These are phyloP conservation scores for Tympanuchus pallidicinctus DNA, from an alignment of 2,113 vertebrate species.

Conservation along the genomic window DNA sequence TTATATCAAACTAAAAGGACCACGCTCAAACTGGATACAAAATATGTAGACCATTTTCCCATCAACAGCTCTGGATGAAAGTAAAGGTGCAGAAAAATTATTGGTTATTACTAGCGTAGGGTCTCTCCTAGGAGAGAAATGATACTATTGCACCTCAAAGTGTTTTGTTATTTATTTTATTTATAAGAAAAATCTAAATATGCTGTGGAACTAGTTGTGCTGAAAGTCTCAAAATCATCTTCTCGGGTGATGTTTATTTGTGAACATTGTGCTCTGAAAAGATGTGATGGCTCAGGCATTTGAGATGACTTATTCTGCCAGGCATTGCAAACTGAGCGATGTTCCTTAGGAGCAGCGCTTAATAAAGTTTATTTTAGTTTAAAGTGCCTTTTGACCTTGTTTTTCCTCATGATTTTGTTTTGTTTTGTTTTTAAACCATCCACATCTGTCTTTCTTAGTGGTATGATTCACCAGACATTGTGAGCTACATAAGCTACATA, in stretches of 20 bases:
- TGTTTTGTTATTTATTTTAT: not conserved
- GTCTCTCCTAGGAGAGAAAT: not conserved
- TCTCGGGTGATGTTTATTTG: not conserved
- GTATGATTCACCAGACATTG: not conserved
- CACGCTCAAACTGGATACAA: not conserved
- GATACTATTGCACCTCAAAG: not conserved
- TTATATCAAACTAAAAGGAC: not conserved
- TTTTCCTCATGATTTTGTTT: not conserved
- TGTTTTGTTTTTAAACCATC: not conserved
- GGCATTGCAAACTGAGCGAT: not conserved
- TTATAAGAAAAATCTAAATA: not conserved
- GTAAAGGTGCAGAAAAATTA: not conserved
- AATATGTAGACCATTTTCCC: not conserved
- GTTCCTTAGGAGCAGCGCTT: not conserved
- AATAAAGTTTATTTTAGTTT: not conserved
- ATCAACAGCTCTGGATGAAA: not conserved
- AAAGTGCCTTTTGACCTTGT: not conserved
- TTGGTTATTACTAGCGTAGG: not conserved
- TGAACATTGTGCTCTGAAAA: not conserved
- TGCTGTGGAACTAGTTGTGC: not conserved
- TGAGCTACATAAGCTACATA: not conserved
- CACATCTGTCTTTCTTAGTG: not conserved
- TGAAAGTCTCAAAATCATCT: not conserved
- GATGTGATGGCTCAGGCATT: not conserved
- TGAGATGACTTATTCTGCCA: not conserved